Evolutionary conservation across 2,113 vertebrate species (phyloP).

Genomic region (Ascaphus truei): DNA sequence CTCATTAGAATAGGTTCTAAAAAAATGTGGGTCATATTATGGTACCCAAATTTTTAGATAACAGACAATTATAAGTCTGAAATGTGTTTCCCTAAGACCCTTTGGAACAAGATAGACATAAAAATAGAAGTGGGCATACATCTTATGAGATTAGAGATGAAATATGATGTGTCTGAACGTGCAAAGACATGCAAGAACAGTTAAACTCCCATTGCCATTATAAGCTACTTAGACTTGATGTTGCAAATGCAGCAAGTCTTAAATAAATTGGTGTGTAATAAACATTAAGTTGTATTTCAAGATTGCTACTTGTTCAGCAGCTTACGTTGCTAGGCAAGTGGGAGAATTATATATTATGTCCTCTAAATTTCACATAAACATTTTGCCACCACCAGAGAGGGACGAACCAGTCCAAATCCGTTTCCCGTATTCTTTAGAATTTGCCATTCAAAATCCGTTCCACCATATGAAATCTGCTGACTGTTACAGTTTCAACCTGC

Average conservation of each 20-base stretch:
- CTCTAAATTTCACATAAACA: not conserved
- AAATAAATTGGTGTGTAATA: not conserved
- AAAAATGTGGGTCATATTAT: too few species aligned
- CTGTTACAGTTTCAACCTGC: too few species aligned
- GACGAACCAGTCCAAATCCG: too few species aligned
- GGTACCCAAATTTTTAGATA: too few species aligned
- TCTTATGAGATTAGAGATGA: not conserved
- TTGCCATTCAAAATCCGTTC: too few species aligned
- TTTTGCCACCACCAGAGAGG: too few species aligned
- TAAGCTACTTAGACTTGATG: not conserved
- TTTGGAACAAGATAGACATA: too few species aligned
- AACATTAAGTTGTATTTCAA: conserved; percentile 10
- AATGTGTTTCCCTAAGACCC: too few species aligned
- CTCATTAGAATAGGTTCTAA: too few species aligned
- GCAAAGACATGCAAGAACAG: not conserved
- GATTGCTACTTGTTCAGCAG: conserved; percentile 13
- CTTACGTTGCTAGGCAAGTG: not conserved
- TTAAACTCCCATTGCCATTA: not conserved
- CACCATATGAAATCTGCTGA: too few species aligned
- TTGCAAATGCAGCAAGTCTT: not conserved
- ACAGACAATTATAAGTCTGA: too few species aligned
- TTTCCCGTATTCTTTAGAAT: too few species aligned
- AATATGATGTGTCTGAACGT: not conserved
- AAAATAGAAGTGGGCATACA: not conserved
- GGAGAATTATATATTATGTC: not conserved